Evolutionary conservation across 2,113 vertebrate species (phyloP).

Genomic region (Tringa solitaria): DNA sequence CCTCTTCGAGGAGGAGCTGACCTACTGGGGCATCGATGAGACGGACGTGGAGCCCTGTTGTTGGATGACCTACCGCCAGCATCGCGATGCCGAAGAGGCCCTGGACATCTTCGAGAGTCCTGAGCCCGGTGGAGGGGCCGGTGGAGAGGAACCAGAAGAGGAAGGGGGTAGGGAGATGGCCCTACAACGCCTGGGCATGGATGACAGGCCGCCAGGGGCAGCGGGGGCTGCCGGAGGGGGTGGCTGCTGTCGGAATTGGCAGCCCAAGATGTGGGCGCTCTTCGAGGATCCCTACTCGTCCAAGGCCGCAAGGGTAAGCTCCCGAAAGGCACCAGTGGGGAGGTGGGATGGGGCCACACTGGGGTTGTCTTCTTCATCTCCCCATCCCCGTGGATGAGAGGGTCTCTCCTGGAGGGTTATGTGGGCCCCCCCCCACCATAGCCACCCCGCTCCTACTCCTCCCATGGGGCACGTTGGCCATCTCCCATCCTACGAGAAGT

Average conservation of each 20-base stretch:
- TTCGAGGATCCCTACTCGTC: conserved; percentile 98
- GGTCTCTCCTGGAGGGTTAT: background rate
- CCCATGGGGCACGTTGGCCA: accelerated
- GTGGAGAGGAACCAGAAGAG: conserved; percentile 59
- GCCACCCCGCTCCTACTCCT: background rate
- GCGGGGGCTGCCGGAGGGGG: conserved; percentile 79
- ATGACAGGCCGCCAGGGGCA: conserved; percentile 62
- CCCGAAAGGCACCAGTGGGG: accelerated
- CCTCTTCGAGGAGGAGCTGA: conserved; percentile 96
- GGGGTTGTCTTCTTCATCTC: background rate
- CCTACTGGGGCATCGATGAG: conserved; percentile 97
- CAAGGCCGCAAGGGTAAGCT: conserved; percentile 91
- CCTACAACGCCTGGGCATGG: conserved; percentile 83
- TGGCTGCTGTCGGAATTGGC: conserved; percentile 84
- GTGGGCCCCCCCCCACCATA: accelerated
- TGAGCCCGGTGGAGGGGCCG: conserved; percentile 78
- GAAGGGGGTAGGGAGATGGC: conserved; percentile 75
- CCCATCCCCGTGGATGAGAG: accelerated
- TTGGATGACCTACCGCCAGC: conserved; percentile 98
- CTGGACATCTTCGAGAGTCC: conserved; percentile 94
- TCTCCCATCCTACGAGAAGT: background rate
- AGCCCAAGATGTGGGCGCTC: conserved; percentile 92
- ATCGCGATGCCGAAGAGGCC: conserved; percentile 95
- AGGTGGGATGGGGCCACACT: background rate
- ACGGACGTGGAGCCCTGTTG: conserved; percentile 98